Evolutionary conservation across 2,797 vertebrate species (phyloP).

Genomic region (Dipus sagitta): DNA sequence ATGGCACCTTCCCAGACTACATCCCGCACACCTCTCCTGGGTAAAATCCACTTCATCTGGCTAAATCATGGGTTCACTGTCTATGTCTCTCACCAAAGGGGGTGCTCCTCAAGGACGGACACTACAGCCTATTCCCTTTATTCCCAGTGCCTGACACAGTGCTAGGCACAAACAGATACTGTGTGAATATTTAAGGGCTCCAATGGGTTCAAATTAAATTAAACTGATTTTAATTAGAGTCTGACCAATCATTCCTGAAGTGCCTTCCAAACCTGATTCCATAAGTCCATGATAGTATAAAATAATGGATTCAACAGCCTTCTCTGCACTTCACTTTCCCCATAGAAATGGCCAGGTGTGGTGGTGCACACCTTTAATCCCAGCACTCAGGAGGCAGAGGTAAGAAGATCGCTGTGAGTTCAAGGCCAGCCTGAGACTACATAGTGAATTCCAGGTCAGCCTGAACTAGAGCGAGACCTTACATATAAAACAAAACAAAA

Average conservation of each 20-base stretch:
- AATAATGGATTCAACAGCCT: background rate
- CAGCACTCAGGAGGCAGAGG: too few species aligned
- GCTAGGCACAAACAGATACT: background rate
- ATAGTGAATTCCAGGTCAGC: too few species aligned
- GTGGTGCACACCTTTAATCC: too few species aligned
- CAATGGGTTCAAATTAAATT: background rate
- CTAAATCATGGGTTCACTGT: background rate
- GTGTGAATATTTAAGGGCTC: background rate
- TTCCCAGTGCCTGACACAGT: background rate
- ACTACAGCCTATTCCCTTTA: background rate
- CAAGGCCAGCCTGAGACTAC: too few species aligned
- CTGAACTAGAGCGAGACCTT: too few species aligned
- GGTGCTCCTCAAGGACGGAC: background rate
- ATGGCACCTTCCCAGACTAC: background rate
- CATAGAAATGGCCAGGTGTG: background rate
- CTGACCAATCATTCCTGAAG: background rate
- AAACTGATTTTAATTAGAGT: background rate
- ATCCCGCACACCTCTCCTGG: background rate
- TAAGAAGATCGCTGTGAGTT: too few species aligned
- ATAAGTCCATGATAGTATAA: background rate
- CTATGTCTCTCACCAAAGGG: background rate
- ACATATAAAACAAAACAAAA: too few species aligned
- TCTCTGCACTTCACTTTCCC: background rate
- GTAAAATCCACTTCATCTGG: too few species aligned
- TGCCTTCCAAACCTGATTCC: background rate